A percentile compares a stretch with the other conserved stretches of the same genome.
phyloP scores from a whole-genome alignment of 2,888 invertebrate genomes.

The Andrena praecox region DNA sequence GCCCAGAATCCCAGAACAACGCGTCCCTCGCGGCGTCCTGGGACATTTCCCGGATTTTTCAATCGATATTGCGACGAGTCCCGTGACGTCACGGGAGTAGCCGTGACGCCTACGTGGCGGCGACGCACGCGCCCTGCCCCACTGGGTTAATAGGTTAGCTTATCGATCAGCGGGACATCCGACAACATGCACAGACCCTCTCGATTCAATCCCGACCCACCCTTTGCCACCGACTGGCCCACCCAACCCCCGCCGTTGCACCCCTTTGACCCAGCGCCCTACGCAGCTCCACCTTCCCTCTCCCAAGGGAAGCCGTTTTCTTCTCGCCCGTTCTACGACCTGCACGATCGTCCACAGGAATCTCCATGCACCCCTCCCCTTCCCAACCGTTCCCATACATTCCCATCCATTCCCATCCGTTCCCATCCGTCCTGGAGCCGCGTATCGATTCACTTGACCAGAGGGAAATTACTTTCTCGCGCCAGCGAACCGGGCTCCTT shows the following conservation, averaged over 20 bases:
- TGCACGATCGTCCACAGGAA: conserved; percentile 57
- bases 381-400: not conserved
- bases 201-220: conserved; percentile 73
- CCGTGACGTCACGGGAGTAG: conserved; percentile 79
- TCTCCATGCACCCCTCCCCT: conserved; percentile 48
- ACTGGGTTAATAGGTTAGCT: conserved; percentile 84
- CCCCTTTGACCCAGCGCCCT: conserved; percentile 47
- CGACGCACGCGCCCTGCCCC: conserved; percentile 67
- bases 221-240: conserved; percentile 55
- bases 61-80: conserved; percentile 79
- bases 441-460: conserved; percentile 53
- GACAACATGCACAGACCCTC: conserved; percentile 71
- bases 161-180: conserved; percentile 81
- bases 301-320: conserved; percentile 16
- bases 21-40: conserved; percentile 72
- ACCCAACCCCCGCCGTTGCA: conserved; percentile 26
- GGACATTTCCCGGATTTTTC: conserved; percentile 80
- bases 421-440: conserved; percentile 14
- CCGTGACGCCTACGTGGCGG: conserved; percentile 72
- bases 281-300: conserved; percentile 53
- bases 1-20: conserved; percentile 74
- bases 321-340: conserved; percentile 15
- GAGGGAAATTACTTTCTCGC: conserved; percentile 44
- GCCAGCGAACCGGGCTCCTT: not conserved
- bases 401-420: not conserved